Evolutionary conservation across 1,140 invertebrate genomes (phyloP), one percentile per base, ranked within the genome.

Genomic region (Phocides pigmalion): DNA sequence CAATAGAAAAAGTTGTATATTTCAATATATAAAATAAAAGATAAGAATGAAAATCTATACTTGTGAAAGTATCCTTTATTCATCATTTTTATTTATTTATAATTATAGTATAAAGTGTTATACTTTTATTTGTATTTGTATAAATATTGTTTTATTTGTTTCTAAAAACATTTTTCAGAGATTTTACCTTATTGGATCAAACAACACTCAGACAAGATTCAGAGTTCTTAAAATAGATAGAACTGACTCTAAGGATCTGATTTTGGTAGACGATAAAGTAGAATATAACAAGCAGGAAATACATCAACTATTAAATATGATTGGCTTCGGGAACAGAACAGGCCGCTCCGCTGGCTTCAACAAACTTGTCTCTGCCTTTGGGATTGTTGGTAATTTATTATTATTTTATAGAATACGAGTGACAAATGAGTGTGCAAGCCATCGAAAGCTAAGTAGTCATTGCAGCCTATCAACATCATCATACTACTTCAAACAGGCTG

Each of bases 211-310:
- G 90, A 98, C 96, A 0, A 94, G 96, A 66, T 99, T 98, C 84
- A 93, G 98, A 74, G 95, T 99, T 0, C 91, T 99, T 11, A 98
- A 98, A 92, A 98, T 99, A 74, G 98, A 99, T 85, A 93, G 98
- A 64, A 96, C 95, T 65, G 97, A 98, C 79, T 94, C 96, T 0
- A 94, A 94, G 83, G 95, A 98, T 32, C 88, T 99, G 12, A 90
- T 94, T 61, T 93, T 99, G 15, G 93, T 96, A 46, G 98, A 99
- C 93, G 98, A 99, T 87, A 97, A 97, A 92, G 95, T 97, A 44
- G 97, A 98, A 79, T 98, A 99, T 79, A 96, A 95, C 39, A 94
- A 95, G 62, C 94, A 95, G 78, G 97, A 99, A 92, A 98, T 99
- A 47, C 94, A 94, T 69, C 95, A 96, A 78, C 90, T 98, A 0